Evolutionary conservation across 2,888 invertebrate species (phyloP), one percentile per base, ranked within the genome.

Genomic region (Netelia fuscicornis): DNA sequence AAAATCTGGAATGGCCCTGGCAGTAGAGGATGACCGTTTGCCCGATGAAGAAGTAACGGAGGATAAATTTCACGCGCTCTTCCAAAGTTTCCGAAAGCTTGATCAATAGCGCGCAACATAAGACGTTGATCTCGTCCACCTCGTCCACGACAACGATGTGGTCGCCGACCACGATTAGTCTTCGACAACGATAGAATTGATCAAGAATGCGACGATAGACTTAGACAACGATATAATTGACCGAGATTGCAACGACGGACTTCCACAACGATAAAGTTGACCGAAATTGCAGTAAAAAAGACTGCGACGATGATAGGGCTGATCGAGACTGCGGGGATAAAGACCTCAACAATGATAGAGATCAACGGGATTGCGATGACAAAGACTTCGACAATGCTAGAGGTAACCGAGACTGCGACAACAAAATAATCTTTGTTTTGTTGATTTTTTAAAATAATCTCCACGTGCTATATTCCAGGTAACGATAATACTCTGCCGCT

Each of bases 1-100:
- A 48, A 78, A 64, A 62, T 81, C 71, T 77, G 72, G 76, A 76
- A 76, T 44, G n/a, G 23, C 64, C 62, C 56, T 2, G 54, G 76
- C 13, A 13, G 54, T 42, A 76, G 71, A 13, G n/a, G 20, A 30
- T 17, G n/a, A 25, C 20, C 42, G 30, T 42, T 25, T 54, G 58
- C 58, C 54, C 71, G 56, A n/a, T 58, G 9, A 8, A 54, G 54
- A 30, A 64, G 37, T 48, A 52, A 64, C 56, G 42, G 42, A 17
- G 54, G 30, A 71, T 79, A 71, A 71, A 79, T 79, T 79, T 79
- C 56, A 54, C 71, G 79, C 23, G 64, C 64, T 79, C 65, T 71
- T 37, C 23, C 56, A 42, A 64, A 79, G 62, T 71, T 79, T 64
- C 71, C 54, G 42, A 79, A 71, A 79, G 64, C 71, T 37, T 79